phyloP scores from a whole-genome alignment of 1,140 invertebrate genomes.

The Drosophila nasuta region DNA sequence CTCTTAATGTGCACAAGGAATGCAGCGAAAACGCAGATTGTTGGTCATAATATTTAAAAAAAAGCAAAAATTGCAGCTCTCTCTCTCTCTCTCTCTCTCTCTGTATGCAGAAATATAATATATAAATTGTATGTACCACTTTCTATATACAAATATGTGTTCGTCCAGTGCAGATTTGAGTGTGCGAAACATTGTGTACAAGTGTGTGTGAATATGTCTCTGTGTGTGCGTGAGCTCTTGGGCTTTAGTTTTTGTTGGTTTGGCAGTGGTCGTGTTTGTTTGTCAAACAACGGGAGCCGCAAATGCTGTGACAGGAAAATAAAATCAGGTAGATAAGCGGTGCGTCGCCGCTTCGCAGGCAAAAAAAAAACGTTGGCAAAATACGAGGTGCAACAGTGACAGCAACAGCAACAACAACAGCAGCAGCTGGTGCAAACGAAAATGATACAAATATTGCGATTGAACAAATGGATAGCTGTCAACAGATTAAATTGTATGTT shows the following conservation, averaged over 20 bases:
- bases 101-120: background rate
- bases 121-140: background rate
- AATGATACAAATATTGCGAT: conserved; percentile 36
- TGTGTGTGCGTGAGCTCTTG: background rate
- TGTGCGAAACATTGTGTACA: background rate
- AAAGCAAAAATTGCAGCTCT: background rate
- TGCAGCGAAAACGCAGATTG: background rate
- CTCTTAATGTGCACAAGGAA: background rate
- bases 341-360: background rate
- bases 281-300: conserved; percentile 28
- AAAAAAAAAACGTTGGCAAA: conserved; percentile 11
- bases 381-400: conserved; percentile 9
- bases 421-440: background rate
- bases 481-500: conserved; percentile 16
- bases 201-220: background rate
- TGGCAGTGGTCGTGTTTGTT: conserved; percentile 26
- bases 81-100: background rate
- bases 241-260: conserved; percentile 23
- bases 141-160: background rate
- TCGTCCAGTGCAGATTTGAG: background rate
- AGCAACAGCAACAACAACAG: background rate
- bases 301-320: conserved; percentile 37
- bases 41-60: background rate
- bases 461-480: conserved; percentile 27
- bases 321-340: conserved; percentile 32